A percentile compares a stretch with the other conserved stretches of the same genome.
phyloP scores from a whole-genome alignment of 2,797 vertebrate genomes.

The Coregonus suidteri region DNA sequence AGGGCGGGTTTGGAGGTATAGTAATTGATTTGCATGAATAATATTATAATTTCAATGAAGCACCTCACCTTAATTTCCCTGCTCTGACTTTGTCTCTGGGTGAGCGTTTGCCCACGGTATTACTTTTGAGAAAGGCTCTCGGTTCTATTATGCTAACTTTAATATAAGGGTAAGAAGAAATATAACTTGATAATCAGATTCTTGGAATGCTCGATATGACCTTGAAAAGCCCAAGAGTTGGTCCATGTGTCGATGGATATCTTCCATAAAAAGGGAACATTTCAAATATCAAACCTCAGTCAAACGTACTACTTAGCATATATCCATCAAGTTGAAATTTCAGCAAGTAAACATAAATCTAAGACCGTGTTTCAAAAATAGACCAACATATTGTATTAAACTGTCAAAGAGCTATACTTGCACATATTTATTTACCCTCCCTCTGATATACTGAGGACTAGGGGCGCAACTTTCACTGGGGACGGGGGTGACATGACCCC shows the following conservation, averaged over 20 bases:
- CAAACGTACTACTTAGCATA: no score
- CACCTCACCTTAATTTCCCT: slow-evolving; percentile 28
- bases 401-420: no score
- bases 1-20: background rate
- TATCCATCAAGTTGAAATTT: background rate
- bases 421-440: no score
- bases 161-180: background rate
- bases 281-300: background rate
- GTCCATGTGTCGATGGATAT: slow-evolving; percentile 4
- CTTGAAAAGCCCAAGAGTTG: slow-evolving; percentile 1
- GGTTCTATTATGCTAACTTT: no score
- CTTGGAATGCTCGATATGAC: slow-evolving; percentile 4
- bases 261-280: background rate
- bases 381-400: background rate
- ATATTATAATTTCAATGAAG: slow-evolving; percentile 31
- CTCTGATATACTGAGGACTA: no score
- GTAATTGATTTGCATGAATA: slow-evolving; percentile 25
- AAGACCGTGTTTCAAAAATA: background rate
- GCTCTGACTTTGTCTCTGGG: slow-evolving; percentile 13
- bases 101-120: background rate
- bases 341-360: no score
- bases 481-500: no score
- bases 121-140: background rate
- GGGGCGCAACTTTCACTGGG: no score
- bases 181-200: background rate